Percentiles rank a stretch among this genome's conserved stretches.
phyloP scores from a whole-genome alignment of 2,797 vertebrate genomes.

The Cuniculus paca region DNA sequence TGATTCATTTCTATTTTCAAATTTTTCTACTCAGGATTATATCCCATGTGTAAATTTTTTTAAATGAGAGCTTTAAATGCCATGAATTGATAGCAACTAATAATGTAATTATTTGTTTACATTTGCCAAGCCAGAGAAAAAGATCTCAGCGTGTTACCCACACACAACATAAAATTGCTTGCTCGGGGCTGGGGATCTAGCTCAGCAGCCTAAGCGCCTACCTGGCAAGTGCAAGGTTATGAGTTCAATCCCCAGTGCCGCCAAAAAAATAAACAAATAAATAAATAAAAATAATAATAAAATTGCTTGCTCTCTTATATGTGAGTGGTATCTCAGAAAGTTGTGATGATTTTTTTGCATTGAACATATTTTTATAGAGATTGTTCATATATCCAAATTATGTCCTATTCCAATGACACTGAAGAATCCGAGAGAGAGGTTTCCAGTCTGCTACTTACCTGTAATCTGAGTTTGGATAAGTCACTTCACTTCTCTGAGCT shows the following conservation, averaged over 20 bases:
- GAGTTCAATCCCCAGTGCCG: no score
- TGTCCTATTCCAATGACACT: background rate
- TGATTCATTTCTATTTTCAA: constrained; percentile 13
- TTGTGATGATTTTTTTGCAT: background rate
- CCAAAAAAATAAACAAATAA: no score
- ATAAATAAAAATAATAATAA: no score
- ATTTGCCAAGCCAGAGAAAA: background rate
- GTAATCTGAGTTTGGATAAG: background rate
- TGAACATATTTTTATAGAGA: constrained; percentile 27
- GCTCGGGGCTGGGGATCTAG: no score
- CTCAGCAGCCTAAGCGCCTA: no score
- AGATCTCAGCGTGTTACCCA: background rate
- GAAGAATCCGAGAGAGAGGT: background rate
- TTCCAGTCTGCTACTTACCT: background rate
- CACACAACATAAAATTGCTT: background rate
- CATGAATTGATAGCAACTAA: background rate
- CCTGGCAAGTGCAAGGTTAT: no score
- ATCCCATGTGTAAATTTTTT: background rate
- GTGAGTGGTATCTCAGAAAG: background rate
- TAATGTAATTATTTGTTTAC: constrained; percentile 24
- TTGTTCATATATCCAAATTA: constrained; percentile 35
- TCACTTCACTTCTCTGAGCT: background rate
- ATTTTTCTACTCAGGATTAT: constrained; percentile 24
- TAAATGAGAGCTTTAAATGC: background rate
- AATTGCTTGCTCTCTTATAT: background rate